These are phyloP conservation scores for Channa striata DNA, from an alignment of 2,797 vertebrate genomes.

Conservation along the genomic window DNA sequence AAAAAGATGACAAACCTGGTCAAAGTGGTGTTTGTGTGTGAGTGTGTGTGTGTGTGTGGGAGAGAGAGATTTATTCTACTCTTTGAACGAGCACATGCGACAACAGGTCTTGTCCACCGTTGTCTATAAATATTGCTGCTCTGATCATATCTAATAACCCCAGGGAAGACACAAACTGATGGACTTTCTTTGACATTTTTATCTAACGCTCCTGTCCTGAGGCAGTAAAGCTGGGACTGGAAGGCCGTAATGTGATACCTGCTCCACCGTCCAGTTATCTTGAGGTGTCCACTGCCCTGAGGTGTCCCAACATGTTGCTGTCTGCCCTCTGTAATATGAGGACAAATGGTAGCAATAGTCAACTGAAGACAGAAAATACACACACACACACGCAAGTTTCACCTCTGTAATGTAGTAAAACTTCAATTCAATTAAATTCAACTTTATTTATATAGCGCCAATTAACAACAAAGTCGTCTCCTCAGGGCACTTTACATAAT, in stretches of 20 bases:
- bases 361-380: constrained; percentile 31
- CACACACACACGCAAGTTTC: constrained; percentile 10
- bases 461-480: too few relatives aligned
- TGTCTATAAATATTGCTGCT: background rate
- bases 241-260: constrained; percentile 43
- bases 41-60: too few relatives aligned
- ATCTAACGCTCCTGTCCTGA: constrained; percentile 26
- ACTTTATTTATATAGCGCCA: too few relatives aligned
- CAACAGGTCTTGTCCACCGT: constrained; percentile 5
- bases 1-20: background rate
- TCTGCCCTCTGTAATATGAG: constrained; percentile 50
- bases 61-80: background rate
- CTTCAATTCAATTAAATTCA: too few relatives aligned
- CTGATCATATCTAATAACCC: constrained; percentile 16
- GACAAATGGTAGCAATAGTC: constrained; percentile 32
- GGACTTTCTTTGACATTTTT: constrained; percentile 18
- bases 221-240: constrained; percentile 43
- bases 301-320: constrained; percentile 63
- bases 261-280: constrained; percentile 46
- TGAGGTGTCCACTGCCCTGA: constrained; percentile 36
- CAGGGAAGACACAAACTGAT: constrained; percentile 4
- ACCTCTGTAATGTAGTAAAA: constrained; percentile 20
- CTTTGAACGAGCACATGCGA: constrained; percentile 1
- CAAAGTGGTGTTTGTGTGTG: background rate
- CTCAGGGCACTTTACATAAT: too few relatives aligned